phyloP scores from a whole-genome alignment of 2,797 vertebrate species.

The Clamator glandarius region DNA sequence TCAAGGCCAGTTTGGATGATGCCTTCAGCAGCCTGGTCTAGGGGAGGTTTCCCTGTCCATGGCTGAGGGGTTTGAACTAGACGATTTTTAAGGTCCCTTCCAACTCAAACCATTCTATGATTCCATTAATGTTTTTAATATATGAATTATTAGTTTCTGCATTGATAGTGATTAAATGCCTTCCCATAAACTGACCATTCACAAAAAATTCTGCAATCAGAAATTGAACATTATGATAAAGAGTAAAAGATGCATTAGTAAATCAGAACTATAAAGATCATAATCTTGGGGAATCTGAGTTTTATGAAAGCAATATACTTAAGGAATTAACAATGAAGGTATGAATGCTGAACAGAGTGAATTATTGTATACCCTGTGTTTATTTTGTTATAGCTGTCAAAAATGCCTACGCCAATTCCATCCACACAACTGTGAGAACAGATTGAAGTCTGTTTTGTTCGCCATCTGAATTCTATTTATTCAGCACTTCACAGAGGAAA shows the following conservation, averaged over 20 bases:
- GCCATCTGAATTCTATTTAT: background rate
- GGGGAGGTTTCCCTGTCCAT: no score
- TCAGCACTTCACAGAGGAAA: background rate
- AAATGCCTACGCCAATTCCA: background rate
- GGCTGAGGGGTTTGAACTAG: no score
- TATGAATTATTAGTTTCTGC: background rate
- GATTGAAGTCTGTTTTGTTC: slow-evolving; percentile 15
- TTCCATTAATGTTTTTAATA: no score
- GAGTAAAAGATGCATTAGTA: background rate
- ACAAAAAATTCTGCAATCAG: background rate
- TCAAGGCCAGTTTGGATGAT: no score
- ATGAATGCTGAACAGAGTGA: background rate
- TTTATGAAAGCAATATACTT: background rate
- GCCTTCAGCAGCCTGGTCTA: no score
- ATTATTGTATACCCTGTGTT: background rate
- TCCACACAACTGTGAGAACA: background rate
- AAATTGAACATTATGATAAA: background rate
- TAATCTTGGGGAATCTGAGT: background rate
- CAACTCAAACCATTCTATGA: no score
- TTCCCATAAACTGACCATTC: background rate
- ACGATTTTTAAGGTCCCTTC: no score
- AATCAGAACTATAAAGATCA: background rate
- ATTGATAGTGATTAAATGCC: background rate
- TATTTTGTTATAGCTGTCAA: background rate
- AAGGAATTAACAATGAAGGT: background rate